Evolutionary conservation across 2,888 invertebrate species (phyloP).

Genomic region (Tetramorium bicarinatum): DNA sequence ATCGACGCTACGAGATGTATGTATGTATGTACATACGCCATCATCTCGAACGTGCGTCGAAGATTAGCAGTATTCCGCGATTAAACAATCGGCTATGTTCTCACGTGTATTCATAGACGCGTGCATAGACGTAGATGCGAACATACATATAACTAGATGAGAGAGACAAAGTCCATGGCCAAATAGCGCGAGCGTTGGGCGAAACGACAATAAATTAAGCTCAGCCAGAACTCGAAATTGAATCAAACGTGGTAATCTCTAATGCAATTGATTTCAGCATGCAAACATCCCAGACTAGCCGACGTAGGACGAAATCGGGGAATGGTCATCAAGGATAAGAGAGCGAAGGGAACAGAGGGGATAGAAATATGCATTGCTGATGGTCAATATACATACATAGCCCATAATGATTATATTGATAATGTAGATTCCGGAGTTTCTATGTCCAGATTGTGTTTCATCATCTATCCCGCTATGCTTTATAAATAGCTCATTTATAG

Average conservation of each 20-base stretch:
- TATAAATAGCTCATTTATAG: constrained; percentile 38
- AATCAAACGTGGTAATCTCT: constrained; percentile 82
- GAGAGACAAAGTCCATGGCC: constrained; percentile 68
- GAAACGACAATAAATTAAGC: constrained; percentile 78
- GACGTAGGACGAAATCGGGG: constrained; percentile 49
- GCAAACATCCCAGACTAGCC: constrained; percentile 67
- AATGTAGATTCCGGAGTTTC: constrained; percentile 39
- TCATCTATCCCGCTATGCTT: constrained; percentile 7
- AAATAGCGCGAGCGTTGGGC: constrained; percentile 71
- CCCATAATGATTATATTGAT: constrained; percentile 75
- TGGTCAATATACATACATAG: constrained; percentile 60
- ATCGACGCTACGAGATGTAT: constrained; percentile 6
- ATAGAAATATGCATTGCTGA: constrained; percentile 61
- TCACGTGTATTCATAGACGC: constrained; percentile 48
- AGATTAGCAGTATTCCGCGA: constrained; percentile 58
- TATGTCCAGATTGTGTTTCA: constrained; percentile 7
- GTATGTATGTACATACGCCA: background rate
- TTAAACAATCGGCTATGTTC: constrained; percentile 57
- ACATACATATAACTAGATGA: constrained; percentile 56
- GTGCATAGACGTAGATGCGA: constrained; percentile 50
- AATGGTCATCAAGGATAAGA: constrained; percentile 57
- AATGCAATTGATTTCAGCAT: constrained; percentile 78
- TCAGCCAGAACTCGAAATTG: constrained; percentile 77
- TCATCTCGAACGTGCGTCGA: constrained; percentile 13
- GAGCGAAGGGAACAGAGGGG: constrained; percentile 47